phyloP scores from a whole-genome alignment of 2,113 vertebrate genomes.

The Ptyas mucosa region DNA sequence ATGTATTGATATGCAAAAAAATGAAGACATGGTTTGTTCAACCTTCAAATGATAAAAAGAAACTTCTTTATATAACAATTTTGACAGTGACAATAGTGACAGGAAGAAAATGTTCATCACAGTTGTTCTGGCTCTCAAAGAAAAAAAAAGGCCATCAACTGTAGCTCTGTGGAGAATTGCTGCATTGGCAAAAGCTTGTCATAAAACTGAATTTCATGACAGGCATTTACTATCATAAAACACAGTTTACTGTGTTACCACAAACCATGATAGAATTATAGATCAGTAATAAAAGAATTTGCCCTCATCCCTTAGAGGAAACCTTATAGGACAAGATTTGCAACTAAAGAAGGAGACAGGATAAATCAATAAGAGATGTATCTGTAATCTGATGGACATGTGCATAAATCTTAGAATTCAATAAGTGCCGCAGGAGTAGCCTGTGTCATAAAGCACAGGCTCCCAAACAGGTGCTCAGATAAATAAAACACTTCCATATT shows the following conservation, averaged over 20 bases:
- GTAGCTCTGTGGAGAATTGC: not conserved
- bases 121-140: not conserved
- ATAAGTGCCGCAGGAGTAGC: not conserved
- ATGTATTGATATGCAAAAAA: not conserved
- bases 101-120: not conserved
- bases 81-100: not conserved
- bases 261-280: constrained; percentile 10
- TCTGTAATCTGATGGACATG: not conserved
- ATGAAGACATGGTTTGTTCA: not conserved
- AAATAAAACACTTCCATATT: not conserved
- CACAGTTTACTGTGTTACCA: not conserved
- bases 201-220: constrained; percentile 3
- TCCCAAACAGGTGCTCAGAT: not conserved
- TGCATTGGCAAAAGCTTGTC: not conserved
- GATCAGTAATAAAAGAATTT: not conserved
- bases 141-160: not conserved
- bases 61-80: not conserved
- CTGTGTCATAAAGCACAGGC: not conserved
- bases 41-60: not conserved
- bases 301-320: not conserved
- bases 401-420: not conserved
- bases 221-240: not conserved
- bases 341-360: not conserved
- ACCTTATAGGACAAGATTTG: not conserved
- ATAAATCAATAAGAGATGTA: constrained; percentile 2